Evolutionary conservation across 2,888 invertebrate species (phyloP), one percentile per base, ranked within the genome.

Genomic region (Chouioia cunea): DNA sequence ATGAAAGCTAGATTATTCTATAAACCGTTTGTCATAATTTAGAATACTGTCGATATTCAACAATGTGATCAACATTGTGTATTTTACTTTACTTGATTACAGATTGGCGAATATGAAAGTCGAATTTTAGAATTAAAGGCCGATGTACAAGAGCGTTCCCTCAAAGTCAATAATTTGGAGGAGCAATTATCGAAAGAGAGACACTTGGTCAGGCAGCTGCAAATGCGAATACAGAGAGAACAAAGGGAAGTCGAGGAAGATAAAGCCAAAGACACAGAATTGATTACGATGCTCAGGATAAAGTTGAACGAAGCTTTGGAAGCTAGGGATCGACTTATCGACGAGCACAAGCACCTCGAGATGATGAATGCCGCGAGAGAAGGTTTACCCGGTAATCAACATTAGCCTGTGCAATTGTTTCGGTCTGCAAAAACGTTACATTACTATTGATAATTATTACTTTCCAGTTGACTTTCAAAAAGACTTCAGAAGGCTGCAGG

Each of bases 241-340:
- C 77, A 79, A 54, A 71, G 76, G 10, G 65, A 76, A 0, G 75
- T 76, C 3, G 74, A 76, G 27, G 75, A 76, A n/a, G 73, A 77
- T 47, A 79, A 80, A 56, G 66, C 74, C 36, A 77, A 79, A 22
- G 81, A 82, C 60, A 78, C 79, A 4, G 79, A 80, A 46, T 65
- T 82, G 2, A 81, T 83, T n/a, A 74, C 73, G 6, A 74, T 74
- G 36, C 70, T 86, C 52, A 80, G 85, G 57, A 77, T 78, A 27
- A 81, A 84, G 56, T 70, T 94, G 4, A 91, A 93, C 75, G 88
- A 88, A 0, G 89, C 91, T 0, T 86, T 93, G 80, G 88, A 90
- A 53, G 89, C 89, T 0, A 92, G 93, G 78, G 87, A 89, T n/a
- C 71, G 63, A 15, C 48, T 74, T n/a, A 15, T 65, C 1, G 46